Evolutionary conservation across 1,140 invertebrate species (phyloP), one percentile per base, ranked within the genome.

Genomic region (Trichonephila clavata): DNA sequence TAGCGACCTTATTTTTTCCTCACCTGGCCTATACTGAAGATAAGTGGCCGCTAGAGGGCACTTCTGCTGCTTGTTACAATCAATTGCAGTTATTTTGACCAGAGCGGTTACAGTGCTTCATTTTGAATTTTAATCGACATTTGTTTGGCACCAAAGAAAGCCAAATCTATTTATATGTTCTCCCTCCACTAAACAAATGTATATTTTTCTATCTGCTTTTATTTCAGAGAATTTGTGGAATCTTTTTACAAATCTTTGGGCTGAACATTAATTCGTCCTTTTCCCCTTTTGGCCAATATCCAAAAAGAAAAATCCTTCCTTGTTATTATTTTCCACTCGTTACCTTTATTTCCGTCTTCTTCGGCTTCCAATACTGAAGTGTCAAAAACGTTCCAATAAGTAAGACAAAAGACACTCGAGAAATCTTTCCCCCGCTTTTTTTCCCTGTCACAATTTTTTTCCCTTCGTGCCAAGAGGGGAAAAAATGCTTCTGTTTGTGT

Each of bases 271-370:
- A 68, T 68, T 68, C 68, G 13, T 77, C 27, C 63, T 10, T 10
- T 77, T 39, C 21, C 18, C 18, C 32, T 77, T 39, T 39, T 77
- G 71, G 71, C 18, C 71, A 8, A 32, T 18, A 32, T 77, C 71
- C 71, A 77, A 77, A 77, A 77, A 77, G 32, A 77, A 39, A 77
- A 77, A 77, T 32, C 24, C 21, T 68, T 4, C n/a, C n/a, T 16
- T 77, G 32, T 77, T 77, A 77, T 77, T 77, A 77, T 77, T 77
- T 77, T 77, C 32, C 32, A 10, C 71, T 77, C 71, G 71, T 77
- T 77, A 77, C 32, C 4, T 77, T 39, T 39, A 18, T 77, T 32
- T 39, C 27, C 14, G 14, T 77, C 16, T 39, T 32, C 27, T 32
- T 14, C 10, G 65, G 71, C 71, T 18, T 77, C 27, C 27, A 77